Conservation (phyloP, 2,797 vertebrate genomes). For the Danio jaintianensis region DNA sequence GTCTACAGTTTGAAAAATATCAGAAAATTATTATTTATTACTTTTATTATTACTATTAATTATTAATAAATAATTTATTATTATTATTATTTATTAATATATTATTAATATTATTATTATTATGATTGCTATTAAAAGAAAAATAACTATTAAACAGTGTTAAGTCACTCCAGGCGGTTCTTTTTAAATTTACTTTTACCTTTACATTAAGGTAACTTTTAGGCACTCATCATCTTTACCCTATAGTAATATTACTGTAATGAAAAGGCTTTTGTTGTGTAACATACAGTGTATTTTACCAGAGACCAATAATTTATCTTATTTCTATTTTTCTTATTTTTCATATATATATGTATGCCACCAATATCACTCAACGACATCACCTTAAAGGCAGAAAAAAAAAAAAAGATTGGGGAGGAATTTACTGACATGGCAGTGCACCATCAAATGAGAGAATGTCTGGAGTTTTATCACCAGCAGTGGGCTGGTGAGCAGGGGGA, state of each 20-base stretch:
- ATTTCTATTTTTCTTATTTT: no score
- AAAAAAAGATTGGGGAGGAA: slow-evolving; percentile 79
- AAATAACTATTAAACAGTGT: not conserved
- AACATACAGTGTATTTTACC: slow-evolving; percentile 59
- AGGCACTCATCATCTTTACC: not conserved
- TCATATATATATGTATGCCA: slow-evolving; percentile 46
- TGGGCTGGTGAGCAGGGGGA: slow-evolving; percentile 81
- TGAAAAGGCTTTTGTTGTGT: not conserved
- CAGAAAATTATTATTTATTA: no score
- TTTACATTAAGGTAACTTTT: not conserved
- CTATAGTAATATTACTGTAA: not conserved
- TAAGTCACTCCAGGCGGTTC: not conserved
- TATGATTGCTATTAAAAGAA: not conserved
- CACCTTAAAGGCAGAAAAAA: slow-evolving; percentile 34
- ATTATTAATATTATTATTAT: no score
- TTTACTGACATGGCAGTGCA: slow-evolving; percentile 88
- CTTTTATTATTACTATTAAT: no score
- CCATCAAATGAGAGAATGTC: slow-evolving; percentile 95
- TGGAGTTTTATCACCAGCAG: slow-evolving; percentile 94
- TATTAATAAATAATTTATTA: no score
- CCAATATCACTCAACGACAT: slow-evolving; percentile 35
- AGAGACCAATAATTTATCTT: slow-evolving; percentile 23
- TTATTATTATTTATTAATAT: no score
- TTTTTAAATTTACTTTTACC: no score
- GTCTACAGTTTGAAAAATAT: not conserved